Percentiles rank a stretch among this genome's conserved stretches.
Evolutionary conservation across 1,140 invertebrate genomes (phyloP).

Genomic region (Drosophila sturtevanti): DNA sequence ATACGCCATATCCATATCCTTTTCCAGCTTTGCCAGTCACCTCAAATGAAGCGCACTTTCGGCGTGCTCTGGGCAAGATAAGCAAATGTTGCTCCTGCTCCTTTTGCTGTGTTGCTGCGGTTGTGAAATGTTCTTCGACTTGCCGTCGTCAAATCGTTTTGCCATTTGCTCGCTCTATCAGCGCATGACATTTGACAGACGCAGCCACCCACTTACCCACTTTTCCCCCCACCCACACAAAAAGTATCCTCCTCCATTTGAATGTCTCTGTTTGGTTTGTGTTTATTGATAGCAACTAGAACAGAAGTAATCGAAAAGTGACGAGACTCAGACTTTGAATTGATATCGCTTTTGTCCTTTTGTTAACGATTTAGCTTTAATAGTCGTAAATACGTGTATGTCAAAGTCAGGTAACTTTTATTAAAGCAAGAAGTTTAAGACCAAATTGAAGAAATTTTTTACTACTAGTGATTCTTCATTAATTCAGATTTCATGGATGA

Average conservation of each 20-base stretch:
- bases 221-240: neutral
- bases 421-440: too few relatives aligned
- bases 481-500: too few relatives aligned
- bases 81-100: conserved; percentile 51
- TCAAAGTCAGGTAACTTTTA: neutral
- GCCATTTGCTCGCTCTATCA: conserved; percentile 72
- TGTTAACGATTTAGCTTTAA: neutral
- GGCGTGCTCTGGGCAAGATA: conserved; percentile 67
- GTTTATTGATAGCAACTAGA: conserved; percentile 62
- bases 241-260: neutral
- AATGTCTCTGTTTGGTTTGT: conserved; percentile 44
- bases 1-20: conserved; percentile 41
- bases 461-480: too few relatives aligned
- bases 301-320: conserved; percentile 56
- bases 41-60: conserved; percentile 72
- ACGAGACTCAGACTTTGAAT: conserved; percentile 31
- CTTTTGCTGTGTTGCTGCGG: conserved; percentile 48
- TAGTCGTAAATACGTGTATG: too few relatives aligned
- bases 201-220: neutral
- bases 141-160: conserved; percentile 52
- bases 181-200: conserved; percentile 74
- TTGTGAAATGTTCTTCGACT: conserved; percentile 55
- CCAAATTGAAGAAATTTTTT: too few relatives aligned
- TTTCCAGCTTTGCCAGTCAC: conserved; percentile 61
- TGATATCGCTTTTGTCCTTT: conserved; percentile 23